Evolutionary conservation across 2,113 vertebrate genomes (phyloP), one percentile per base, ranked within the genome.

Genomic region (Apus apus): DNA sequence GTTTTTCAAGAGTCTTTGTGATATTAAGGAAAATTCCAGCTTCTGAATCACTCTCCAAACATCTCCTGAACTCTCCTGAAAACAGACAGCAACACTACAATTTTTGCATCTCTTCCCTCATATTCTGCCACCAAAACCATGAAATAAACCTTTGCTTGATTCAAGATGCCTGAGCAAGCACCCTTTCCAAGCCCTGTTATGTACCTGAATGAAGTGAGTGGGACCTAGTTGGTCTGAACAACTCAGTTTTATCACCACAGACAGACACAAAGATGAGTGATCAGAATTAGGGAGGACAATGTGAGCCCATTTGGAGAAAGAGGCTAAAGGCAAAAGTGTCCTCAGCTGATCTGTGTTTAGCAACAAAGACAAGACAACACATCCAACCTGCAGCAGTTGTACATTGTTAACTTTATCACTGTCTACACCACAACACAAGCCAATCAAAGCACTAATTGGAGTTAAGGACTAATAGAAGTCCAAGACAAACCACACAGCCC

Each of bases 141-240:
- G 45, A 53, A 43, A 66, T 3, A 72, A 72, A 75, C 68, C 22
- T 18, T 25, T 58, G 30, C 40, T 36, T 7, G 73, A 32, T 3
- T 2, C 1, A 11, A 38, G 75, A 0, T 36, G 34, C 30, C 30
- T 2, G 16, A 23, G 14, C 0, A 2, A 71, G 65, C 34, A 16
- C 23, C 34, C 15, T 30, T 19, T 25, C 56, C 2, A 64, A 51
- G 68, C 5, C 30, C 9, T 6, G 1, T 15, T 8, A 11, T 1
- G 3, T 3, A 26, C 20, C 14, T 5, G 65, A 56, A 11, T 1
- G 4, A 60, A 65, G 32, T 2, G 13, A 73, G 65, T 0, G 16
- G 43, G 40, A 19, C 32, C 48, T 53, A 43, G 40, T 38, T 34
- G 51, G 20, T 26, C 74, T 20, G 34, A 81, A 10, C 36, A 9